These are phyloP conservation scores for Urocolius indicus DNA, from an alignment of 2,113 vertebrate species.

Conservation along the genomic window DNA sequence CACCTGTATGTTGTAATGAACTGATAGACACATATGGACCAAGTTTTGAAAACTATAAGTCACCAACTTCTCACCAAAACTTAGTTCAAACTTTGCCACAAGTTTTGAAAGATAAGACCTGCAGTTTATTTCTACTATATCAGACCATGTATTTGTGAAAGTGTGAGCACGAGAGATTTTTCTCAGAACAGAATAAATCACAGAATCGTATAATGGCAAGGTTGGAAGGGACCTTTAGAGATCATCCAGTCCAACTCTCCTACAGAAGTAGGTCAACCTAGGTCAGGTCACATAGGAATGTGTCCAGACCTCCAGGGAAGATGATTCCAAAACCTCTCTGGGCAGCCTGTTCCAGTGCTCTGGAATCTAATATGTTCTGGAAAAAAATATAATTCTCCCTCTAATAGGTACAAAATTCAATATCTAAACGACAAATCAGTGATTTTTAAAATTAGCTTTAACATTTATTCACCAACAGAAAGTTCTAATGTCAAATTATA, in stretches of 20 bases:
- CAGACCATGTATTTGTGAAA: neutral
- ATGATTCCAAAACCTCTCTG: no score
- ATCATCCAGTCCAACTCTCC: no score
- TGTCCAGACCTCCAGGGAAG: no score
- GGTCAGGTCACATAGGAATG: no score
- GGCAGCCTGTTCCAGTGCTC: no score
- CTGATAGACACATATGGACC: neutral
- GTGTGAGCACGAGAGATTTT: neutral
- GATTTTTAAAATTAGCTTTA: neutral
- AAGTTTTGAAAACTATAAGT: neutral
- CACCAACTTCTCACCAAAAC: neutral
- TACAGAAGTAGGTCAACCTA: no score
- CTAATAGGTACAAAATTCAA: neutral
- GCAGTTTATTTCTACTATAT: neutral
- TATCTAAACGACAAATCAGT: neutral
- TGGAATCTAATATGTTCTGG: neutral
- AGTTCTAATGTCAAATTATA: neutral
- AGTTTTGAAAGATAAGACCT: neutral
- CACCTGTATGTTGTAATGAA: neutral
- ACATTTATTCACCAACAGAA: neutral
- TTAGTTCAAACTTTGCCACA: neutral
- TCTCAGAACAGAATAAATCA: neutral
- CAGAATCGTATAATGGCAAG: no score
- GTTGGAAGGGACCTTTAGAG: no score
- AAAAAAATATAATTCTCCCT: neutral